Evolutionary conservation across 2,888 invertebrate genomes (phyloP), one percentile per base, ranked within the genome.

Genomic region (Pelosia muscerda): DNA sequence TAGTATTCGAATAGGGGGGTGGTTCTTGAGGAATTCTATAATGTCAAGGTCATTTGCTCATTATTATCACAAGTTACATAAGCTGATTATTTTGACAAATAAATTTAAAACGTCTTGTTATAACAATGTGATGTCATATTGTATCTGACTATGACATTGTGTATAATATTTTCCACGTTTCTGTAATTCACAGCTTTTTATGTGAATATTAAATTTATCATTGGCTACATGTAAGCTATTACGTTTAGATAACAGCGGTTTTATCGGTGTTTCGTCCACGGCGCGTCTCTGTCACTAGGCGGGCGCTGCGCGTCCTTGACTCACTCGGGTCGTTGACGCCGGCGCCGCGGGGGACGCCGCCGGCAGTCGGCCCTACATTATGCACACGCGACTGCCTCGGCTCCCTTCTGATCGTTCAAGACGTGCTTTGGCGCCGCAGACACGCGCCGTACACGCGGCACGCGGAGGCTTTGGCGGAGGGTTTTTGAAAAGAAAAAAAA

Each of bases 261-360:
- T 84, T 86, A 84, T 85, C 86, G 84, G 78, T 68, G 71, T 72
- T 71, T 76, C 74, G 75, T 78, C 73, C 77, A 75, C 74, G 73
- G 71, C 71, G 64, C 76, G 70, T 66, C 71, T 67, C 79, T 82
- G 84, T 83, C 82, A 84, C 83, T 84, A 82, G 83, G 85, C 85
- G 85, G 82, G 82, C 82, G 84, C 77, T 72, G 76, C 71, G 87
- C 91, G 91, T 90, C 91, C 91, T 92, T 91, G 91, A 91, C 89
- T 90, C 84, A 86, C 83, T 80, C 81, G 84, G 91, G 90, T 91
- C 91, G 89, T 91, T 91, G 90, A 90, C 91, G 89, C 87, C 85
- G 89, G 86, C 89, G 89, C 88, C 87, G 86, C 83, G 86, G 87
- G 87, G 87, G 84, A 80, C 84, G 83, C 83, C 83, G 75, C 66